Percentiles rank a stretch among this genome's conserved stretches.
Conservation (phyloP, 2,888 invertebrate species). For the Enoplolaimus lenunculus region DNA sequence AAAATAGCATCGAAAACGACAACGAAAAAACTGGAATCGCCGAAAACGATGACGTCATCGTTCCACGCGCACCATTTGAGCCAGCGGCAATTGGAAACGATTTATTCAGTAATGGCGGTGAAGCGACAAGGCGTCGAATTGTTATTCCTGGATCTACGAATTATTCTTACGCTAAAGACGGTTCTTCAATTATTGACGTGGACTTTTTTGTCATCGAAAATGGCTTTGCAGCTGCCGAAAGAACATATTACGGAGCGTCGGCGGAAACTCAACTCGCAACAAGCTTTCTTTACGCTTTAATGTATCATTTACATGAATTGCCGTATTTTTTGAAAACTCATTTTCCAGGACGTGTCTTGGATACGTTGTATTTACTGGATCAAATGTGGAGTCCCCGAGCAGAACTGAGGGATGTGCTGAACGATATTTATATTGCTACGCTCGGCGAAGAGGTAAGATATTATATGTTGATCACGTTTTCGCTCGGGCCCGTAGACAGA, state of each 20-base stretch:
- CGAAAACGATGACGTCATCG: no score
- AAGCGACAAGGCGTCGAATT: neutral
- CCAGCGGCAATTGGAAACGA: neutral
- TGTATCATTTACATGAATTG: constrained; percentile 16
- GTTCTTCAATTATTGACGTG: neutral
- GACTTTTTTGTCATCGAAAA: neutral
- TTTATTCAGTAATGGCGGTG: neutral
- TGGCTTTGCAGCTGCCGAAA: neutral
- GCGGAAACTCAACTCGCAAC: neutral
- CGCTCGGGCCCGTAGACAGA: no score
- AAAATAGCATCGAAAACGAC: no score
- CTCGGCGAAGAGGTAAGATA: neutral
- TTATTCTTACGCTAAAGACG: neutral
- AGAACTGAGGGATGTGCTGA: neutral
- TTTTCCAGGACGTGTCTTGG: constrained; percentile 12
- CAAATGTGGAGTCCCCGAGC: neutral
- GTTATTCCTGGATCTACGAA: neutral
- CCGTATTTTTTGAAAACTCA: constrained; percentile 9
- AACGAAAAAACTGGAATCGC: no score
- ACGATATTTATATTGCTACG: neutral
- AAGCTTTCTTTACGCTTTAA: constrained; percentile 11
- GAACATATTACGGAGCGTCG: neutral
- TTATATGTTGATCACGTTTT: no score
- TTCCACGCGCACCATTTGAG: neutral
- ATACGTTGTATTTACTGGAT: neutral